These are phyloP conservation scores for Corydoras maculifer DNA, from an alignment of 2,113 vertebrate genomes.

Conservation along the genomic window DNA sequence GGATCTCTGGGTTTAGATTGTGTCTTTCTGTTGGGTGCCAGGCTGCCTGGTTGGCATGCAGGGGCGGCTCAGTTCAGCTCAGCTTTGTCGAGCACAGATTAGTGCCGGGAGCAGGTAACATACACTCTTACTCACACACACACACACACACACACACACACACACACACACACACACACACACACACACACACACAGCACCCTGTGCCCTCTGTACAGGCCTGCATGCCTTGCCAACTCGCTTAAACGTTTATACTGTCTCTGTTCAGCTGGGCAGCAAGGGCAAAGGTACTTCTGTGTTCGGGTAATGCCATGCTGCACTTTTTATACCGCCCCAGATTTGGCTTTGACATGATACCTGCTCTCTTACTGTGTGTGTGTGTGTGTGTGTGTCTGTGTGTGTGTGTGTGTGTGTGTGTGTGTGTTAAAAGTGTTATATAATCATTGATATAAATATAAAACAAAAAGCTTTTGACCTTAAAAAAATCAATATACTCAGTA, in stretches of 20 bases:
- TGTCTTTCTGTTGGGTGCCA: not conserved
- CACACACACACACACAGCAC: no score
- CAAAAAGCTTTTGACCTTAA: no score
- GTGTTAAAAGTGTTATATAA: not conserved
- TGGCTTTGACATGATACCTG: not conserved
- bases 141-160: not conserved
- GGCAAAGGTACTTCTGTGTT: not conserved
- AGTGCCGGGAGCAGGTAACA: not conserved
- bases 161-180: not conserved
- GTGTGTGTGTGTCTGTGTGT: not conserved
- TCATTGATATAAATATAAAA: no score
- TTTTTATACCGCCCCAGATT: not conserved
- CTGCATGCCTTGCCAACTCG: not conserved
- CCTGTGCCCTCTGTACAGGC: not conserved
- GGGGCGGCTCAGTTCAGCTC: constrained; percentile 5
- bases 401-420: not conserved
- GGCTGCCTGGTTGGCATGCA: constrained; percentile 12
- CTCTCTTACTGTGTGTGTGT: not conserved
- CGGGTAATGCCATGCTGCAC: not conserved
- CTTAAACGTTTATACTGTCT: not conserved
- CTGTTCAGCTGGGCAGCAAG: not conserved
- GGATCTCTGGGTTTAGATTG: not conserved
- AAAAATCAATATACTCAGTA: no score
- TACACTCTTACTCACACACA: not conserved
- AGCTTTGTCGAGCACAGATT: constrained; percentile 4